Conservation (phyloP, 2,797 vertebrate species). For the Channa striata region DNA sequence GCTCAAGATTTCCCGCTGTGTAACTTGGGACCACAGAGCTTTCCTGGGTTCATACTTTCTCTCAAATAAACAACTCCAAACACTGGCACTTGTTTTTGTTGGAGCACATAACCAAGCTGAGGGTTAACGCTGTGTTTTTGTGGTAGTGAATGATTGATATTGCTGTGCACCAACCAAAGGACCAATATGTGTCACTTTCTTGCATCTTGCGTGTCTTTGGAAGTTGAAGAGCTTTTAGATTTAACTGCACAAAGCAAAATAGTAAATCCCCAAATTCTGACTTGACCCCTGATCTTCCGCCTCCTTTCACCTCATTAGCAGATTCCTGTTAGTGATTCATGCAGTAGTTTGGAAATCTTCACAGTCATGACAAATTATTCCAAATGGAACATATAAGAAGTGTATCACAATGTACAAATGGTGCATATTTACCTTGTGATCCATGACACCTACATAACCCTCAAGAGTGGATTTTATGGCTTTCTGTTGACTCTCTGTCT, state of each 20-base stretch:
- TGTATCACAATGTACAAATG: conserved; percentile 11
- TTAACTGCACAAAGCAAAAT: background rate
- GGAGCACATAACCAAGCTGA: background rate
- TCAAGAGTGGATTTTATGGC: conserved; percentile 76
- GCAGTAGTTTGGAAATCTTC: background rate
- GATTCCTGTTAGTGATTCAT: background rate
- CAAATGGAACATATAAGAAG: background rate
- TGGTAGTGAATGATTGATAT: background rate
- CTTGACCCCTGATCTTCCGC: background rate
- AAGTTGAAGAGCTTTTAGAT: background rate
- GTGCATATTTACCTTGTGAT: conserved; percentile 90
- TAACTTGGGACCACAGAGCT: background rate
- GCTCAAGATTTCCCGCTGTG: conserved; percentile 21
- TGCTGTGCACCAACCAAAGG: background rate
- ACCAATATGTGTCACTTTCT: background rate
- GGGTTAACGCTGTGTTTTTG: background rate
- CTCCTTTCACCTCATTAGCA: background rate
- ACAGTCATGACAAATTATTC: background rate
- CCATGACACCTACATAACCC: conserved; percentile 90
- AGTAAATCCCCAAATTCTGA: background rate
- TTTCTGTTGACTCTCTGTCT: conserved; percentile 37
- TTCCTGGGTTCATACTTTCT: too few relatives aligned
- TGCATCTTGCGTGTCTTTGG: background rate
- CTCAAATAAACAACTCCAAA: too few relatives aligned
- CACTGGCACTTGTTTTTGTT: background rate